Evolutionary conservation across 2,797 vertebrate genomes (phyloP).

Genomic region (Falco cherrug): DNA sequence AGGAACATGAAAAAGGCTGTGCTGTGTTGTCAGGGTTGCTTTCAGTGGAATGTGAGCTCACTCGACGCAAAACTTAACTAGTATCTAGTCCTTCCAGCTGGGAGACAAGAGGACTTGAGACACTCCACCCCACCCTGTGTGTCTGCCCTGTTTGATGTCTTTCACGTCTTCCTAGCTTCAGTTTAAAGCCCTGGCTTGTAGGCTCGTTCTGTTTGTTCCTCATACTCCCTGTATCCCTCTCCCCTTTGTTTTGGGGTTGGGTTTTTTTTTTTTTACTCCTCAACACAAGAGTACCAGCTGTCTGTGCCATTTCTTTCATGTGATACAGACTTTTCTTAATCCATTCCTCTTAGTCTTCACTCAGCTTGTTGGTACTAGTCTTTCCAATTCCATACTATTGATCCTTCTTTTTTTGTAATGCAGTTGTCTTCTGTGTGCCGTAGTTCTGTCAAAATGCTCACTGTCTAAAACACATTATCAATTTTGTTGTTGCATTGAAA

Average conservation of each 20-base stretch:
- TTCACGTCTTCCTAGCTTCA: background rate
- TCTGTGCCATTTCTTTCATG: background rate
- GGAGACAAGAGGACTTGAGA: background rate
- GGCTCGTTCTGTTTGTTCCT: conserved; percentile 1
- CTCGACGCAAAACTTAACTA: background rate
- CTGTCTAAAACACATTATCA: background rate
- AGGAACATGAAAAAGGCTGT: background rate
- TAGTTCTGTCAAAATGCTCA: background rate
- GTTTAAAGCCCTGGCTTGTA: conserved; percentile 1
- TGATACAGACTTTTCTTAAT: background rate
- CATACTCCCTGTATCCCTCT: background rate
- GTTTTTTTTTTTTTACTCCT: background rate
- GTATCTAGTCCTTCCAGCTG: conserved; percentile 62
- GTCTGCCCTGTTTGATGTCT: conserved; percentile 46
- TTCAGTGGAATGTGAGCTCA: conserved; percentile 5
- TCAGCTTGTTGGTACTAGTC: background rate
- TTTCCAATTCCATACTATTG: background rate
- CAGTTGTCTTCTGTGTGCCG: background rate
- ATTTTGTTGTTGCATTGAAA: background rate
- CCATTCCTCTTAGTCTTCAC: background rate
- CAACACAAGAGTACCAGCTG: background rate
- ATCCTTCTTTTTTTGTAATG: background rate
- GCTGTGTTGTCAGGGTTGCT: conserved; percentile 26
- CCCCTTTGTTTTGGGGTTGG: background rate
- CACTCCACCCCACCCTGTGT: conserved; percentile 21